A percentile compares a stretch with the other conserved stretches of the same genome.
phyloP scores from a whole-genome alignment of 1,140 invertebrate genomes.

The Zaprionus nigranus region DNA sequence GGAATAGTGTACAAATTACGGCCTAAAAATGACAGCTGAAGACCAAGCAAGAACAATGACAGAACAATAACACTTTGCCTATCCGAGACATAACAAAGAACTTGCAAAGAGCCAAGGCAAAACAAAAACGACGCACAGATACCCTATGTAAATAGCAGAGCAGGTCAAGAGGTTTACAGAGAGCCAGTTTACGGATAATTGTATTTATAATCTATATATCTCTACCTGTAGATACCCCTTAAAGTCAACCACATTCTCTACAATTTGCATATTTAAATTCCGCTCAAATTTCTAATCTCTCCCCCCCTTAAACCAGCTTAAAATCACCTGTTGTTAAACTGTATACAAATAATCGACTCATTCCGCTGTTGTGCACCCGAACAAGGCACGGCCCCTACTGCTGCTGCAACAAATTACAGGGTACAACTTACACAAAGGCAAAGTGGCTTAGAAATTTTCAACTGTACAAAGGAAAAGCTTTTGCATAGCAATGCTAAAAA shows the following conservation, averaged over 20 bases:
- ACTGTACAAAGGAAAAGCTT: slow-evolving; percentile 33
- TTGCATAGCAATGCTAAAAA: slow-evolving; percentile 49
- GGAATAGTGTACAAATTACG: slow-evolving; percentile 61
- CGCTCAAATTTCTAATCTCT: neutral
- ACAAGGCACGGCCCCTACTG: slow-evolving; percentile 3
- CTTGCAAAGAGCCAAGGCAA: slow-evolving; percentile 7
- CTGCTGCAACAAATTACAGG: slow-evolving; percentile 36
- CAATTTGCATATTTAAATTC: neutral
- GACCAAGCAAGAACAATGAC: slow-evolving; percentile 59
- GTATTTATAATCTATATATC: neutral
- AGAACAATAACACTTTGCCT: slow-evolving; percentile 50
- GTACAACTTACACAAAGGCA: slow-evolving; percentile 34
- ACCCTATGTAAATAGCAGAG: slow-evolving; percentile 2
- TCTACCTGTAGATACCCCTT: neutral
- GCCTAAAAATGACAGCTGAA: slow-evolving; percentile 71
- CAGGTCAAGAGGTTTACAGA: neutral
- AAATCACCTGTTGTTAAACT: neutral
- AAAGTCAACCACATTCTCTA: neutral
- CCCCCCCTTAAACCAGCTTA: neutral
- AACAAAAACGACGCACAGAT: slow-evolving; percentile 26
- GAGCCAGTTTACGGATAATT: too few species aligned
- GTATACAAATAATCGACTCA: slow-evolving; percentile 1
- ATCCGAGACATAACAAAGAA: slow-evolving; percentile 29
- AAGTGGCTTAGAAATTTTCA: slow-evolving; percentile 40
- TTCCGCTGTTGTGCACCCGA: neutral